These are phyloP conservation scores for Carettochelys insculpta DNA, from an alignment of 2,113 vertebrate species.

Conservation along the genomic window DNA sequence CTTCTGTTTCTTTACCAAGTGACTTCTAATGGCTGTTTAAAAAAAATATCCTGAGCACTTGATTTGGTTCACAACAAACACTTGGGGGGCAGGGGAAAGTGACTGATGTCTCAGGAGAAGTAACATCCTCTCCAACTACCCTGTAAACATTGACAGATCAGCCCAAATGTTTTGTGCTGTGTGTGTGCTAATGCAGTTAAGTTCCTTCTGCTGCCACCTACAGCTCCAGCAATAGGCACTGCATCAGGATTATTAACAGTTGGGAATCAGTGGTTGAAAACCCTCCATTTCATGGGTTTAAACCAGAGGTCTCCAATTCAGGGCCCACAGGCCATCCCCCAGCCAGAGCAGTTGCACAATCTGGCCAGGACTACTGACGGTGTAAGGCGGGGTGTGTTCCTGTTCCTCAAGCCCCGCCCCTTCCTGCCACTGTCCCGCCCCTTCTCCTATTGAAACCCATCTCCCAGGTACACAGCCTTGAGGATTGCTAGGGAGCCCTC, in stretches of 20 bases:
- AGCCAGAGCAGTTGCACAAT: too few relatives aligned
- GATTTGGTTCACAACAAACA: constrained; percentile 41
- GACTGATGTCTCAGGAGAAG: constrained; percentile 25
- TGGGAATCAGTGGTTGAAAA: not conserved
- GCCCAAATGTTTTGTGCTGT: not conserved
- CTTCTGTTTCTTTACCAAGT: not conserved
- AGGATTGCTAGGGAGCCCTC: too few relatives aligned
- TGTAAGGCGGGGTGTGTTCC: too few relatives aligned
- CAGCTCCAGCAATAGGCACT: constrained; percentile 52
- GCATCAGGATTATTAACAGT: not conserved
- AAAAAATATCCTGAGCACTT: not conserved
- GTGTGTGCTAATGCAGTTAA: not conserved
- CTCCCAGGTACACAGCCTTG: too few relatives aligned
- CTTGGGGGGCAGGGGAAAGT: constrained; percentile 52
- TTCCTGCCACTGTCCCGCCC: too few relatives aligned
- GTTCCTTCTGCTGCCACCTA: constrained; percentile 73
- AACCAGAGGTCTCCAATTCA: too few relatives aligned
- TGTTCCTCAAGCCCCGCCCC: too few relatives aligned
- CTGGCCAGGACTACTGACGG: too few relatives aligned
- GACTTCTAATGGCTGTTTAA: constrained; percentile 19
- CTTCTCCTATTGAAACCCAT: too few relatives aligned
- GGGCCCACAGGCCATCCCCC: too few relatives aligned
- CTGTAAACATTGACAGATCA: constrained; percentile 23
- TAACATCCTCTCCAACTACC: constrained; percentile 3
- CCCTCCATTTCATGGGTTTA: not conserved